Evolutionary conservation across 2,888 invertebrate species (phyloP).

Genomic region (Carabus problematicus): DNA sequence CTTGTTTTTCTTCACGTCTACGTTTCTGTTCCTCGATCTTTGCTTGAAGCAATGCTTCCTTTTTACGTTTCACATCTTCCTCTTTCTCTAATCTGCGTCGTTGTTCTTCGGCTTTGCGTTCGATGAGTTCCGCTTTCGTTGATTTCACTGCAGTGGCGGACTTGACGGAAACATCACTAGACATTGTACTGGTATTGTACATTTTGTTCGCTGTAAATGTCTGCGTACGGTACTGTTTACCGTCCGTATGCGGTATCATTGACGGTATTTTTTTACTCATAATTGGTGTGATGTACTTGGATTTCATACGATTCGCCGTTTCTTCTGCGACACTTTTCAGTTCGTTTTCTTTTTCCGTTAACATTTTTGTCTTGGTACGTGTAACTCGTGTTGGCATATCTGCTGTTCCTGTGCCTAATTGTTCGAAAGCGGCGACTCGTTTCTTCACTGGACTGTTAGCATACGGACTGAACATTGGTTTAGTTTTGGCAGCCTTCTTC

Average conservation of each 20-base stretch:
- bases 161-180: conserved; percentile 44
- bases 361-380: conserved; percentile 57
- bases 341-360: conserved; percentile 43
- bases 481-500: conserved; percentile 54
- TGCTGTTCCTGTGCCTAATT: conserved; percentile 49
- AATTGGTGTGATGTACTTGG: conserved; percentile 28
- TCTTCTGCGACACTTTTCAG: conserved; percentile 9
- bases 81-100: conserved; percentile 43
- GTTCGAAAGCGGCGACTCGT: conserved; percentile 68
- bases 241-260: conserved; percentile 21
- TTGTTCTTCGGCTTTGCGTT: conserved; percentile 48
- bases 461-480: conserved; percentile 63
- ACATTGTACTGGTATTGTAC: background rate
- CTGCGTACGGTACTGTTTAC: conserved; percentile 30
- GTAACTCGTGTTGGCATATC: conserved; percentile 52
- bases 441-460: conserved; percentile 67
- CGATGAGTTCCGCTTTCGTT: conserved; percentile 51
- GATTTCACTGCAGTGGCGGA: conserved; percentile 50
- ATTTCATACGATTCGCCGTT: background rate
- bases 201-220: conserved; percentile 42
- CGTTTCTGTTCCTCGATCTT: conserved; percentile 65
- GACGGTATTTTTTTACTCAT: conserved; percentile 26
- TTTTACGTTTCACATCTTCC: conserved; percentile 63
- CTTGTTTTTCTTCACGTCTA: conserved; percentile 57
- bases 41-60: conserved; percentile 66